Conservation (phyloP, 2,888 invertebrate species). For the Trichopria drosophilae region DNA sequence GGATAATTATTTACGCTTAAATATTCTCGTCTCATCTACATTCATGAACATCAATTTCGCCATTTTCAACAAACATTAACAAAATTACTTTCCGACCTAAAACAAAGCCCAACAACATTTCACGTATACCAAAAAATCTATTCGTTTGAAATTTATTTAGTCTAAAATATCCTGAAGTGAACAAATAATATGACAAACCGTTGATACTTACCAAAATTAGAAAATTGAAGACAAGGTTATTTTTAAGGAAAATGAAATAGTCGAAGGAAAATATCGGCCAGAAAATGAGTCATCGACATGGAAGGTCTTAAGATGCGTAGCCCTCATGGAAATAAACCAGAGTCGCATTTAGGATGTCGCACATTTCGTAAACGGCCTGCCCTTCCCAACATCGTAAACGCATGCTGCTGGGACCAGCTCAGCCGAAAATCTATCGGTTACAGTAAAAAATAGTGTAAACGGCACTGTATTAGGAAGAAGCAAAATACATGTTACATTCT, state of each 20-base stretch:
- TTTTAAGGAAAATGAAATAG: too few relatives aligned
- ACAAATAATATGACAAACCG: not conserved
- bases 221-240: not conserved
- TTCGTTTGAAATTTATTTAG: not conserved
- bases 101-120: too few relatives aligned
- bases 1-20: too few relatives aligned
- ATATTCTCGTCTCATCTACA: too few relatives aligned
- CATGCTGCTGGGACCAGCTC: slow-evolving; percentile 43
- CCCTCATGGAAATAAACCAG: slow-evolving; percentile 26
- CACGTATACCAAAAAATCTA: too few relatives aligned
- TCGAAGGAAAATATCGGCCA: too few relatives aligned
- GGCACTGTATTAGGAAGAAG: slow-evolving; percentile 60
- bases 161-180: slow-evolving; percentile 9
- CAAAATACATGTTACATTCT: slow-evolving; percentile 57
- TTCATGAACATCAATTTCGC: too few relatives aligned
- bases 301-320: too few relatives aligned
- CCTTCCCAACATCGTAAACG: slow-evolving; percentile 41
- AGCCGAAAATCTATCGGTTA: slow-evolving; percentile 46
- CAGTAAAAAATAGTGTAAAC: slow-evolving; percentile 59
- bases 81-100: too few relatives aligned
- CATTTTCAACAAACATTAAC: too few relatives aligned
- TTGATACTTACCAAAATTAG: not conserved
- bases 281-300: too few relatives aligned
- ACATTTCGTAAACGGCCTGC: slow-evolving; percentile 37
- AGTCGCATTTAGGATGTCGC: slow-evolving; percentile 33